Base-by-base conservation (phyloP, 2,113 vertebrate genomes). In the Sturnira hondurensis region DNA sequence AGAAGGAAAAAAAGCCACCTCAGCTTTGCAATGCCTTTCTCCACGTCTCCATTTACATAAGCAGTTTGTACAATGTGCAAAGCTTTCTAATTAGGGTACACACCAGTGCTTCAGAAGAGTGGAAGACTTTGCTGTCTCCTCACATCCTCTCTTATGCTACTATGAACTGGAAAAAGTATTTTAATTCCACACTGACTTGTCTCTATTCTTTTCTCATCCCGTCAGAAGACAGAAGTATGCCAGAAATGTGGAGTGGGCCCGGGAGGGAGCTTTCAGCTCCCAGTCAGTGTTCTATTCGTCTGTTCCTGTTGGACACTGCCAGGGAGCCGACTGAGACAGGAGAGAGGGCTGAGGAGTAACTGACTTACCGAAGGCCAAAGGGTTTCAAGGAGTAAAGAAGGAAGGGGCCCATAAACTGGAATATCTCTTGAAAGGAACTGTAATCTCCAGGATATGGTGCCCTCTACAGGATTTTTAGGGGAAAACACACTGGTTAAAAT, bases 401-500 rank as follows among this genome's bases (percentile, higher is more conserved):
- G 20, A 67, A 86, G 78, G 45, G 38, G 28, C 31, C 43, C 31
- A 26, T 5, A 31, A 70, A 19, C 41, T 50, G 45, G 81, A 78
- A 73, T 17, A 83, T 3, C 2, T 14, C 4, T 0, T 43, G 3
- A 58, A 38, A 54, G 47, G 28, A 24, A 20, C 16, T n/a, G 47
- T 33, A 93, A 96, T 61, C 56, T 16, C 41, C 93, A 47, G 93
- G 54, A 70, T 78, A 86, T 93, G 73, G 88, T 97, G 95, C 91
- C 93, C 92, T 92, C 95, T 96, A 86, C 88, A 97, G 96, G 92
- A 74, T 9, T 38, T 86, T 28, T 61, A 38, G 38, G 67, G 41
- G 15, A 82, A 68, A 87, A 81, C 5, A 68, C 19, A 78, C 52
- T 36, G 5, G 43, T 86, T 70, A 73, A 87, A 91, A 89, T 17